A percentile compares a stretch with the other conserved stretches of the same genome.
Evolutionary conservation across 2,888 invertebrate species (phyloP).

Genomic region (Drosophila diplacantha): DNA sequence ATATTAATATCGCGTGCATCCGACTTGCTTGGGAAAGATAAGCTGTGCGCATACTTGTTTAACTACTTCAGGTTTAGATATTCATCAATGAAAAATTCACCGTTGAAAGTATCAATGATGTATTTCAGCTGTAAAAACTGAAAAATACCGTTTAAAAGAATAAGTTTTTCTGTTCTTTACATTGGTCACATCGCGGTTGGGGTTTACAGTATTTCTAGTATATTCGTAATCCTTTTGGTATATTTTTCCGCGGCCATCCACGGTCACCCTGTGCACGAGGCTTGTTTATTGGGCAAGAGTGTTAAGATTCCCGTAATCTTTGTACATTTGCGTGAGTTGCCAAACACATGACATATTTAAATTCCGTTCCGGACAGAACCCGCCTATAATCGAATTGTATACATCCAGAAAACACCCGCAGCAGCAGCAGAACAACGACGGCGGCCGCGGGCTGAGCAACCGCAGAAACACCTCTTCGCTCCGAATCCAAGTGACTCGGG

Average conservation of each 20-base stretch:
- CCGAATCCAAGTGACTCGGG: slow-evolving; percentile 28
- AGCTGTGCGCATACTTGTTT: too few relatives aligned
- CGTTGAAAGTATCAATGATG: not conserved
- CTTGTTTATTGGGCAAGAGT: slow-evolving; percentile 46
- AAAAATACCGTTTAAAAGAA: not conserved
- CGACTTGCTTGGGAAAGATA: too few relatives aligned
- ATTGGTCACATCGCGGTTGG: not conserved
- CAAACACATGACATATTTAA: slow-evolving; percentile 44
- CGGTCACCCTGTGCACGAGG: slow-evolving; percentile 27
- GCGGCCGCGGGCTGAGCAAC: slow-evolving; percentile 46
- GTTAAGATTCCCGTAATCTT: slow-evolving; percentile 48
- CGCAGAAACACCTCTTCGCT: slow-evolving; percentile 46
- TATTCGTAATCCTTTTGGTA: slow-evolving; percentile 6
- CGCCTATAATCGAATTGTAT: slow-evolving; percentile 12
- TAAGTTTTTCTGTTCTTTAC: not conserved
- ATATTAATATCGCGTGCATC: not conserved
- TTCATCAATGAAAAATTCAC: not conserved
- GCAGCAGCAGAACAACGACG: slow-evolving; percentile 41
- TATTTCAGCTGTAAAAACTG: not conserved
- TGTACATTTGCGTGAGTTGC: slow-evolving; percentile 59
- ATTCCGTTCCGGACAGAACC: slow-evolving; percentile 18
- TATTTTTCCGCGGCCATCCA: not conserved
- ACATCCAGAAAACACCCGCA: slow-evolving; percentile 40
- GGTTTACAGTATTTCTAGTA: not conserved
- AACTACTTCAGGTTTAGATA: too few relatives aligned